Base-by-base conservation (phyloP, 1,140 invertebrate species). In the Campoletis sonorensis region DNA sequence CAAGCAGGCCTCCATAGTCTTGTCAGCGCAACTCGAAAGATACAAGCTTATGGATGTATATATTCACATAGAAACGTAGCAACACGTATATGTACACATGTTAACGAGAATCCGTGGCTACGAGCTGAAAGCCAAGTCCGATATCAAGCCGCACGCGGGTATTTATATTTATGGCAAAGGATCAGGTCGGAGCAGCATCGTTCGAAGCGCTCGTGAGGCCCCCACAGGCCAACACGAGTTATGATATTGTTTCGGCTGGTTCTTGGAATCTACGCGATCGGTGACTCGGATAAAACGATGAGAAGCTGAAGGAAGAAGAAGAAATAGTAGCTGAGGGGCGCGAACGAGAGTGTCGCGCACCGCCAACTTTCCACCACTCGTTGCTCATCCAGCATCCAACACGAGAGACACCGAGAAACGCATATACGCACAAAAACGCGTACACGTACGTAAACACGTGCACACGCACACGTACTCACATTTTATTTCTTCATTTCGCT, bases 161-260 rank as follows among this genome's bases (percentile, higher is more conserved):
- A 83, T 88, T 85, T 88, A 89, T 89, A 89, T 91, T 92, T 91
- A 91, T 88, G 87, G 87, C 81, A 81, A 84, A 83, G 76, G 76
- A 64, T 78, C 76, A 64, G 76, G 54, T 40, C 76, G 58, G 26
- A 67, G 23, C 58, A 64, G 61, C 21, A 23, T 26, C 72, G 54
- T 33, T 70, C 67, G 30, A 10, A 2, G 13, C n/a, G 67, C 30
- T 64, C 79, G 85, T 86, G 73, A 70, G 85, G 85, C 85, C 89
- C 83, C 87, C 85, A 27, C 51, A 26, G 61, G 86, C 86, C 86
- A 86, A 82, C 83, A 90, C 87, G 88, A 92, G 89, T 92, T 92
- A 92, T 92, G 91, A 92, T 91, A 92, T 91, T 92, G 90, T 92
- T 92, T 89, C 88, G 86, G 85, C 77, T 80, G 77, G 82, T 92